Base-by-base conservation (phyloP, 2,113 vertebrate species). In the Puffinus mauretanicus region DNA sequence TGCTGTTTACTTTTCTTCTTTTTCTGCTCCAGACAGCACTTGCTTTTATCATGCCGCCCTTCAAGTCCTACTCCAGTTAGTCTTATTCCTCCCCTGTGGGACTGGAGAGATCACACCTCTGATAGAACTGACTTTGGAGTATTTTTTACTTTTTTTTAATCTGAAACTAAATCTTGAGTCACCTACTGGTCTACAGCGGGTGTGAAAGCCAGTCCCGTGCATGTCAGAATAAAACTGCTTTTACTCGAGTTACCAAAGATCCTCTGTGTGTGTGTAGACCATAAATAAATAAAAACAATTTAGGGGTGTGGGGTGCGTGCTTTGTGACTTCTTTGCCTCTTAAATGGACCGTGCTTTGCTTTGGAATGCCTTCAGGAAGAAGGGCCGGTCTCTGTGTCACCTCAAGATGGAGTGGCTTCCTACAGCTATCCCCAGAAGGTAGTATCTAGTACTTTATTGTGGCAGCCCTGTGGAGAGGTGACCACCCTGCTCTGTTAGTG, bases 381-480 rank as follows among this genome's bases (percentile, higher is more conserved):
- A 96, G 97, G 97, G 20, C 88, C 97, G 38, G 84, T 95, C 21
- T 71, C 96, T 49, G 86, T 98, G 29, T 98, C 98, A 13, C 86
- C 97, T 87, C 98, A 97, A 73, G 98, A 99, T 79, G 97, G 97
- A 65, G 91, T 98, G 80, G 96, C 97, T 91, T 98, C 97, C 89
- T 99, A 98, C 97, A 98, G 83, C 97, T 99, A 98, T 95, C 96
- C 98, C 10, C 99, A 99, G 82, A 98, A 99, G 98, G 99, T 98
- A 98, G 91, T 79, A 27, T 60, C 89, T 42, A 13, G 54, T 71
- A 13, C 14, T 49, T 90, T 5, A 24, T 5, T 55, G 32, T 69
- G n/a, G 61, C 60, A 42, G 44, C 27, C 30, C 46, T 76, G 22
- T 36, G 65, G 30, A 58, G 40, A 61, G 20, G 16, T 72, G 20